Conservation (phyloP, 2,797 vertebrate species). For the Ciconia nigra region DNA sequence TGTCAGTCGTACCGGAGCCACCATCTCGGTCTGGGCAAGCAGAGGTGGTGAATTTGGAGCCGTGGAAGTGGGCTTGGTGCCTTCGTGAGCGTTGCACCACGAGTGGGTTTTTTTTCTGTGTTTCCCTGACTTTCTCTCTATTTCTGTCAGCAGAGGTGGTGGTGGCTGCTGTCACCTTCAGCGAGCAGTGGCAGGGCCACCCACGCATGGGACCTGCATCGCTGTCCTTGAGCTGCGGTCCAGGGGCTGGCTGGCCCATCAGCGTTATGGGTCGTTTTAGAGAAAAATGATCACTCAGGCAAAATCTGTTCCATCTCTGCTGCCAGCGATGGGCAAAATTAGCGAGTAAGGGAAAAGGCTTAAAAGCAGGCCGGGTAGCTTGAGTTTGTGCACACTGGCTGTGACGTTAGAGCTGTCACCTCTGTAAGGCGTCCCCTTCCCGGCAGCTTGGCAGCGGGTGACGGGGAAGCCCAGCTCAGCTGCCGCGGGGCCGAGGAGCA, state of each 20-base stretch:
- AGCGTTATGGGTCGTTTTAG: accelerated
- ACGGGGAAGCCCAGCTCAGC: not conserved
- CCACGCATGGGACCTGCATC: not conserved
- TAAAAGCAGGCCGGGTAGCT: not conserved
- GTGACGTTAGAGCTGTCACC: not conserved
- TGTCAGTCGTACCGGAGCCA: accelerated
- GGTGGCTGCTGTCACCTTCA: not conserved
- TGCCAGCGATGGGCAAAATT: not conserved
- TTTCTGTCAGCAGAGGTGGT: not conserved
- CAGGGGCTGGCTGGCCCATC: no score
- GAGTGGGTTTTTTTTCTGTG: accelerated
- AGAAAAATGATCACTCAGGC: accelerated
- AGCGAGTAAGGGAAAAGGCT: not conserved
- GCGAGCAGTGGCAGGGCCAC: not conserved
- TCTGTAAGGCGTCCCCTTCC: not conserved
- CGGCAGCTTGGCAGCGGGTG: not conserved
- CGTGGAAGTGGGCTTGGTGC: not conserved
- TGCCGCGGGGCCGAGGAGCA: not conserved
- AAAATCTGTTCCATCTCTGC: not conserved
- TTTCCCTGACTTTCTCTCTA: not conserved
- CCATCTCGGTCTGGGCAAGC: not conserved
- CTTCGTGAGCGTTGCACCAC: accelerated
- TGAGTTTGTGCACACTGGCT: not conserved
- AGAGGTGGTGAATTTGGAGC: not conserved
- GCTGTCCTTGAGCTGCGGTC: not conserved